Conservation (phyloP, 1,140 invertebrate genomes). For the Nixonia krombeini region DNA sequence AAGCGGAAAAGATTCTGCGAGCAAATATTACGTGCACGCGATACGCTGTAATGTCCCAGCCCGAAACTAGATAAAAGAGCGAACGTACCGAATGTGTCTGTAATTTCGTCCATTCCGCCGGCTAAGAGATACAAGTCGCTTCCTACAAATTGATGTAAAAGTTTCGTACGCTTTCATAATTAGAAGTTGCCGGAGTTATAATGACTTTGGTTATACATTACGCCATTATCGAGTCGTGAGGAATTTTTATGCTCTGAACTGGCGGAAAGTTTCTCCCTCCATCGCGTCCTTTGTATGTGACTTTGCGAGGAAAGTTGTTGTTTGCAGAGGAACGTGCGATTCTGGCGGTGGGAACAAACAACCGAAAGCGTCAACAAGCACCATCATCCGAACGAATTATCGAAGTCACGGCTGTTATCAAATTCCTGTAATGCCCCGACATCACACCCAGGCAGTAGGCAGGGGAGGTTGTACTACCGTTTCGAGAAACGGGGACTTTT, state of each 20-base stretch:
- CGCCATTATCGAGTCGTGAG: slow-evolving; percentile 5
- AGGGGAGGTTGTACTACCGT: no score
- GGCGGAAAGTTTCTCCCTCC: slow-evolving; percentile 7
- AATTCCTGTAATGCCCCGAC: no score
- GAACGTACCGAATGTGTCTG: background rate
- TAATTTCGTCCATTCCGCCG: background rate
- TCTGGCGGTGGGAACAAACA: background rate
- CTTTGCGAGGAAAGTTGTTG: no score
- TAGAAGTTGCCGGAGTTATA: slow-evolving; percentile 37
- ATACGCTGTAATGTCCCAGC: slow-evolving; percentile 2
- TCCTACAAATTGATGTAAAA: slow-evolving; percentile 25
- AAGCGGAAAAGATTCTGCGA: slow-evolving; percentile 3
- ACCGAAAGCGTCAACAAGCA: no score
- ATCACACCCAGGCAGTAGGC: background rate
- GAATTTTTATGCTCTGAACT: slow-evolving; percentile 12
- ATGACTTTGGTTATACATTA: slow-evolving; percentile 37
- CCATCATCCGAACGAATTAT: no score
- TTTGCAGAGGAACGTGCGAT: no score
- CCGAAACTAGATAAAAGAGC: slow-evolving; percentile 3
- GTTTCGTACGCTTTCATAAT: slow-evolving; percentile 26
- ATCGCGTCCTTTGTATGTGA: slow-evolving; percentile 4
- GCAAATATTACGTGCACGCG: background rate
- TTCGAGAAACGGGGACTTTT: no score
- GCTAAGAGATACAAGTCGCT: background rate
- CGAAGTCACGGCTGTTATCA: no score